Evolutionary conservation across 2,113 vertebrate species (phyloP).

Genomic region (Platycercus adscitus): DNA sequence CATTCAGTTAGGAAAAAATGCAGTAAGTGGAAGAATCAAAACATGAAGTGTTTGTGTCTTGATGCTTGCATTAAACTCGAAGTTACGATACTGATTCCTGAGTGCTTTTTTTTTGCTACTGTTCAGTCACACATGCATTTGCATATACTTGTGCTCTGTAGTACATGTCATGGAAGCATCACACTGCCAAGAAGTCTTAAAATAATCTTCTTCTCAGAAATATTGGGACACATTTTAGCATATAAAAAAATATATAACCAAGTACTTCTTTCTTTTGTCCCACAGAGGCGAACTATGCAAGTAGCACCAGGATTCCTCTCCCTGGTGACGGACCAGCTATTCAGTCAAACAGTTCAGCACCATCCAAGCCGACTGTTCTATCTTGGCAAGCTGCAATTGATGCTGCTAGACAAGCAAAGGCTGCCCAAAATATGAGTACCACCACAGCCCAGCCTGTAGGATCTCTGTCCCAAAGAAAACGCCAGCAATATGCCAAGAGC

Average conservation of each 20-base stretch:
- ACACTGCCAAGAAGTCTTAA: background rate
- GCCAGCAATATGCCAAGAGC: conserved; percentile 99
- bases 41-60: background rate
- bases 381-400: conserved; percentile 96
- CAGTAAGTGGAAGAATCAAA: background rate
- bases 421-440: conserved; percentile 93
- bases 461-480: conserved; percentile 98
- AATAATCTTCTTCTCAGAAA: background rate
- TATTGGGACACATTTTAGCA: background rate
- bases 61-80: background rate
- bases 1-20: background rate
- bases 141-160: background rate
- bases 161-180: background rate
- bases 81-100: background rate
- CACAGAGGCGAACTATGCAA: conserved; percentile 97
- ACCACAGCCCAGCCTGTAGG: conserved; percentile 89
- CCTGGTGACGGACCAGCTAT: conserved; percentile 92
- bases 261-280: conserved; percentile 15
- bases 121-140: background rate
- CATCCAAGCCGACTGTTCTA: conserved; percentile 85
- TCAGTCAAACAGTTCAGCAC: conserved; percentile 85
- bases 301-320: conserved; percentile 88
- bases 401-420: conserved; percentile 96
- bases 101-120: background rate
- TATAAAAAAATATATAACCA: background rate